phyloP scores from a whole-genome alignment of 2,113 vertebrate species.

The Syngnathus scovelli region DNA sequence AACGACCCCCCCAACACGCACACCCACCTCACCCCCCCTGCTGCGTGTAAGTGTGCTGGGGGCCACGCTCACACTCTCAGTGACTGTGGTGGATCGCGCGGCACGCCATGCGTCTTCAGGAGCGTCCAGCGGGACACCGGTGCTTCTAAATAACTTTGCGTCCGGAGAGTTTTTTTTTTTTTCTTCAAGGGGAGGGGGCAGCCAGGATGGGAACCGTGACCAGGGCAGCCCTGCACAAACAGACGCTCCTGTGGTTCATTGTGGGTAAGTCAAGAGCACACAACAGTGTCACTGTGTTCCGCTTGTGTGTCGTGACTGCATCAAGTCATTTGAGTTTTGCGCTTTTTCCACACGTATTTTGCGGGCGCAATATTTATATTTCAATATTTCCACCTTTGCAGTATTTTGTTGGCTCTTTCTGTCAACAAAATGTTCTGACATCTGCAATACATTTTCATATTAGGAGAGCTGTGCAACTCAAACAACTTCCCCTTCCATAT shows the following conservation, averaged over 20 bases:
- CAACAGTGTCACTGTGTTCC: background rate
- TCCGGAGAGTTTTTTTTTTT: conserved; percentile 14
- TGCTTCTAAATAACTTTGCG: conserved; percentile 31
- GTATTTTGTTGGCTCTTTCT: too few relatives aligned
- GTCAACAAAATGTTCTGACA: too few relatives aligned
- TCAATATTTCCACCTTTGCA: too few relatives aligned
- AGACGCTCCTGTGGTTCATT: conserved; percentile 49
- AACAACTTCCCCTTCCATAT: too few relatives aligned
- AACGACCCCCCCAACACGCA: background rate
- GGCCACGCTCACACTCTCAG: background rate
- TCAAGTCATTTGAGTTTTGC: too few relatives aligned
- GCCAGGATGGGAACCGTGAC: conserved; percentile 42
- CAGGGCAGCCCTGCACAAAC: conserved; percentile 32
- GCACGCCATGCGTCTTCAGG: conserved; percentile 12
- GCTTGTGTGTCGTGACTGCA: background rate
- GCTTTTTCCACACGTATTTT: too few relatives aligned
- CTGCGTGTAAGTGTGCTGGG: background rate
- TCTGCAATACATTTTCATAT: too few relatives aligned
- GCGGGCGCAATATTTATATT: too few relatives aligned
- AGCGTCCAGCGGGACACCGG: background rate
- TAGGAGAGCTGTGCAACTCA: too few relatives aligned
- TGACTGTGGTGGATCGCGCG: background rate
- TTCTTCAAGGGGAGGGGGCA: background rate
- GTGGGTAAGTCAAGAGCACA: conserved; percentile 46
- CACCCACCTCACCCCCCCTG: background rate